Conservation (phyloP, 2,797 vertebrate species). For the Gastrophryne carolinensis region DNA sequence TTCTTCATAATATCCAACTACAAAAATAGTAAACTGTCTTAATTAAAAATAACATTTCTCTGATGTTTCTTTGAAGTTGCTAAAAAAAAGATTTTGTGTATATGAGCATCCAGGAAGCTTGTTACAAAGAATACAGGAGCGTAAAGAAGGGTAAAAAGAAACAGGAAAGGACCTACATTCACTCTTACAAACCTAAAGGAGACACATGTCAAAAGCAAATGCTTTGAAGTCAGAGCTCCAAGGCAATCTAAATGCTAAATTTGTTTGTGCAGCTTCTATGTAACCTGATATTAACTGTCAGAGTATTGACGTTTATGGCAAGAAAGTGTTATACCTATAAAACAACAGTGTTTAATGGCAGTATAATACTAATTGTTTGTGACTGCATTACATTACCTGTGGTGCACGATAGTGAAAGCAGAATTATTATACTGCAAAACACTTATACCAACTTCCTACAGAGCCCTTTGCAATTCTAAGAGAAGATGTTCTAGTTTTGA, state of each 20-base stretch:
- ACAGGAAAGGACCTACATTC: neutral
- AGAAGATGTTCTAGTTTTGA: slow-evolving; percentile 19
- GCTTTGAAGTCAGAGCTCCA: slow-evolving; percentile 33
- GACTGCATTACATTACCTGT: slow-evolving; percentile 27
- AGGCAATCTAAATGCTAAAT: slow-evolving; percentile 31
- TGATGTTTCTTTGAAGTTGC: slow-evolving; percentile 5
- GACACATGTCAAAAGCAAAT: slow-evolving; percentile 11
- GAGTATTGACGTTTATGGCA: slow-evolving; percentile 29
- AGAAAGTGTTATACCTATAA: slow-evolving; percentile 8
- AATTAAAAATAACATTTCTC: no score
- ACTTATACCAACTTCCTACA: neutral
- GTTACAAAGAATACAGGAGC: slow-evolving; percentile 3
- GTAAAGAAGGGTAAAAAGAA: neutral
- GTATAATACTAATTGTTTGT: slow-evolving; percentile 28
- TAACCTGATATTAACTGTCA: slow-evolving; percentile 41
- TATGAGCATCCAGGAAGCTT: neutral
- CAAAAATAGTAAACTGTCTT: no score
- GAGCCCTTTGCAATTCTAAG: slow-evolving; percentile 13
- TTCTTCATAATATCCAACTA: no score
- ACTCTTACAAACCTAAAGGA: slow-evolving; percentile 23
- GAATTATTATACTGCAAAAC: slow-evolving; percentile 26
- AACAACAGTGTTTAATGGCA: slow-evolving; percentile 5
- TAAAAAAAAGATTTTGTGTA: neutral
- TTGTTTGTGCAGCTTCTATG: slow-evolving; percentile 26
- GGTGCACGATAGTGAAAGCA: slow-evolving; percentile 3